These are phyloP conservation scores for Carcina quercana DNA, from an alignment of 2,888 invertebrate genomes.

Conservation along the genomic window DNA sequence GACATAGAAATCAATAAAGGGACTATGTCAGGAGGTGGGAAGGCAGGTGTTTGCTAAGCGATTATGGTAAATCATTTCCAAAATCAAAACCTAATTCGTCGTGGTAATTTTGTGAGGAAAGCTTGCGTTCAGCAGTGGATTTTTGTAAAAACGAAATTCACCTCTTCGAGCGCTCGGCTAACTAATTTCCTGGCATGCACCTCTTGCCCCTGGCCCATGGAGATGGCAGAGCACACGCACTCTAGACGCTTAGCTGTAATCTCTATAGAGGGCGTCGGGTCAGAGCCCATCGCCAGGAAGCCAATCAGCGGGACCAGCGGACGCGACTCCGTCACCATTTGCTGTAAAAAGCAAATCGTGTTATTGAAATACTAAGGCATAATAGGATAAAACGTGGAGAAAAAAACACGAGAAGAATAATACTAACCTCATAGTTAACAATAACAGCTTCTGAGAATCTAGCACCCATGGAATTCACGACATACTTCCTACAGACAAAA, in stretches of 20 bases:
- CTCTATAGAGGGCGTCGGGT: slow-evolving; percentile 90
- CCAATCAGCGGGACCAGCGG: slow-evolving; percentile 85
- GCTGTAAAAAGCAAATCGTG: too few relatives aligned
- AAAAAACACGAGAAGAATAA: too few relatives aligned
- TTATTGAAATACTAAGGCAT: too few relatives aligned
- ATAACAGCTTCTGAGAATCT: slow-evolving; percentile 87
- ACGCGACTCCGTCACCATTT: slow-evolving; percentile 82
- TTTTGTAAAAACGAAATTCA: too few relatives aligned
- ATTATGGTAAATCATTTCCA: too few relatives aligned
- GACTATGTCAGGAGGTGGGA: too few relatives aligned
- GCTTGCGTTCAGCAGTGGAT: too few relatives aligned
- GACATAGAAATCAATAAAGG: too few relatives aligned
- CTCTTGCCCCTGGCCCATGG: slow-evolving; percentile 93
- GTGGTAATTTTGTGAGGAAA: too few relatives aligned
- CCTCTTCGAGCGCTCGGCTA: slow-evolving; percentile 71
- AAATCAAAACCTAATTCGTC: too few relatives aligned
- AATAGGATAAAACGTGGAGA: too few relatives aligned
- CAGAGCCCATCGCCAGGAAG: slow-evolving; percentile 91
- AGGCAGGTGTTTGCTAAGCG: too few relatives aligned
- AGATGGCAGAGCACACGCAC: slow-evolving; percentile 79
- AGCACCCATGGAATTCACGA: slow-evolving; percentile 82
- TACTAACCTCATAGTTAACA: slow-evolving; percentile 84
- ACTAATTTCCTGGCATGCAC: slow-evolving; percentile 85
- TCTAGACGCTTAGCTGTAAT: slow-evolving; percentile 83
- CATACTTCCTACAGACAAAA: slow-evolving; percentile 83